A percentile compares a stretch with the other conserved stretches of the same genome.
Evolutionary conservation across 2,113 vertebrate genomes (phyloP).

Genomic region (Lanius ludovicianus): DNA sequence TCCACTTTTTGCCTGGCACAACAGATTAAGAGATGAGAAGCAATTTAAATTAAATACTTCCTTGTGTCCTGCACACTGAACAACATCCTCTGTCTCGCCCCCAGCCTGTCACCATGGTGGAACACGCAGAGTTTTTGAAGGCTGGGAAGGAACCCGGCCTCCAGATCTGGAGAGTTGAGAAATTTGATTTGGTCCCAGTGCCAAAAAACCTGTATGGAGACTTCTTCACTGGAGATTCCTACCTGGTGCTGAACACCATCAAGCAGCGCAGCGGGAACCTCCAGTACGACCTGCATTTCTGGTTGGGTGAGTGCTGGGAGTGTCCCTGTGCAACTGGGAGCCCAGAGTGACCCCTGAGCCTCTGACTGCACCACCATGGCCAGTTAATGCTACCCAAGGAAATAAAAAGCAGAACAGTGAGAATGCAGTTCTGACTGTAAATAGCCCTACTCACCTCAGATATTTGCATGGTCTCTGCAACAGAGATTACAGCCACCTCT

Average conservation of each 20-base stretch:
- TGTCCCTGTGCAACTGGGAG: not conserved
- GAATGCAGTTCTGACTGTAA: not conserved
- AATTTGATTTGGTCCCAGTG: conserved; percentile 92
- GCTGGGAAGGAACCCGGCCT: conserved; percentile 90
- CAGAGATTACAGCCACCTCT: not conserved
- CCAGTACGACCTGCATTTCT: conserved; percentile 96
- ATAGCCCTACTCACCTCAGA: not conserved
- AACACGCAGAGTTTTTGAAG: conserved; percentile 88
- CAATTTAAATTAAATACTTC: not conserved
- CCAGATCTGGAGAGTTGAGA: conserved; percentile 96
- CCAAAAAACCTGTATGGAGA: conserved; percentile 89
- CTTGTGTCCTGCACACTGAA: not conserved
- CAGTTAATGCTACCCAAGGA: not conserved
- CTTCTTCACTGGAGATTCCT: conserved; percentile 94
- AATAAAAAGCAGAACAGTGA: not conserved
- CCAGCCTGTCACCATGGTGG: conserved; percentile 85
- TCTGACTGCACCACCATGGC: not conserved
- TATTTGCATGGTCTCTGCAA: not conserved
- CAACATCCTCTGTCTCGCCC: not conserved
- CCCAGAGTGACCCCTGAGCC: not conserved
- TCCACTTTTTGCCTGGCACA: not conserved
- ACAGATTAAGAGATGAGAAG: not conserved
- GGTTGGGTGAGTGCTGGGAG: conserved; percentile 83
- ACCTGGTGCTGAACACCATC: conserved; percentile 93
- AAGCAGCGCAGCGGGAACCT: conserved; percentile 86